Conservation (phyloP, 2,888 invertebrate genomes). For the Ypsolopha sequella region DNA sequence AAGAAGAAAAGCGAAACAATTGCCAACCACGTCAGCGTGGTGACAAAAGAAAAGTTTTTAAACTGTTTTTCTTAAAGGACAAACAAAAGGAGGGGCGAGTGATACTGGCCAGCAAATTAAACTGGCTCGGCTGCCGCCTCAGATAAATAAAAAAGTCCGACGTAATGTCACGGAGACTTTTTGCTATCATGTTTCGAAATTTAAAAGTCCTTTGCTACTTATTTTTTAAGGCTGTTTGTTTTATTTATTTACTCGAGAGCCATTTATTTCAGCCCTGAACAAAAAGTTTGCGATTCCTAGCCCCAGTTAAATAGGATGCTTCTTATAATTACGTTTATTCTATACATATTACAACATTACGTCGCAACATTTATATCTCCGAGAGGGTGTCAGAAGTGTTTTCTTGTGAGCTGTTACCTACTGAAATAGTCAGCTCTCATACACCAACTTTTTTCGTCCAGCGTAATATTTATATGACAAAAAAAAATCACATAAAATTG, state of each 20-base stretch:
- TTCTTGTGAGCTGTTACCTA: too few species aligned
- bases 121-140: constrained; percentile 19
- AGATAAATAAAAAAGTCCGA: constrained; percentile 26
- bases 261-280: not conserved
- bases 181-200: constrained; percentile 7
- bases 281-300: too few species aligned
- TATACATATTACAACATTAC: too few species aligned
- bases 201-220: not conserved
- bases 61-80: constrained; percentile 42
- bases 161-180: constrained; percentile 6
- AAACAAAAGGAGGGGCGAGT: constrained; percentile 29
- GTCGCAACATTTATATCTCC: too few species aligned
- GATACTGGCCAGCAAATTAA: constrained; percentile 31
- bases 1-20: not conserved
- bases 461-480: too few species aligned
- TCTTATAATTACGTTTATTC: too few species aligned
- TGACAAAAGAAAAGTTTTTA: constrained; percentile 9
- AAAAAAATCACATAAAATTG: too few species aligned
- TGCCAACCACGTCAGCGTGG: not conserved
- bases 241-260: not conserved
- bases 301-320: too few species aligned
- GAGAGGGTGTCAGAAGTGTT: too few species aligned
- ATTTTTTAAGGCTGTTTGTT: not conserved
- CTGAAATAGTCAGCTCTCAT: too few species aligned
- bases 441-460: too few species aligned